A percentile compares a stretch with the other conserved stretches of the same genome.
Evolutionary conservation across 2,888 invertebrate species (phyloP).

Genomic region (Orgyia antiqua): DNA sequence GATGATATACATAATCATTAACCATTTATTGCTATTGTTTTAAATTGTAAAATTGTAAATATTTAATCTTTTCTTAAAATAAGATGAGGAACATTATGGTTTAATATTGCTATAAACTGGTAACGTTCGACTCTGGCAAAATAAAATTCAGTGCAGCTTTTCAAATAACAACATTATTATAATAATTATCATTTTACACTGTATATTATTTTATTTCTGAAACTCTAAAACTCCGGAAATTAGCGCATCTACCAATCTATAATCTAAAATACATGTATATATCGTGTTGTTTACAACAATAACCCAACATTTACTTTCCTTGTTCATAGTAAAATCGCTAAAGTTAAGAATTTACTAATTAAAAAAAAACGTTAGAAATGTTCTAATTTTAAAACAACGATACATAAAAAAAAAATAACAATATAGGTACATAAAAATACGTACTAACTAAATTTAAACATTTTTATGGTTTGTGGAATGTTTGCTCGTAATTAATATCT

Average conservation of each 20-base stretch:
- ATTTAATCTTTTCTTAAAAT: constrained; percentile 76
- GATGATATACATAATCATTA: constrained; percentile 67
- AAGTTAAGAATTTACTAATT: constrained; percentile 33
- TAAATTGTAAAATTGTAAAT: constrained; percentile 75
- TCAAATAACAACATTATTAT: constrained; percentile 72
- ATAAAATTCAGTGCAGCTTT: constrained; percentile 72
- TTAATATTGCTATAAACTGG: constrained; percentile 68
- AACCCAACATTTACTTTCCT: constrained; percentile 39
- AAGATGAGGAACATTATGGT: constrained; percentile 78
- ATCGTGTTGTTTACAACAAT: constrained; percentile 36
- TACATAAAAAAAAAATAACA: constrained; percentile 5
- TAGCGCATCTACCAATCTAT: constrained; percentile 77
- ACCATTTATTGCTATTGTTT: constrained; percentile 73
- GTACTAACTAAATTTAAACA: constrained; percentile 23
- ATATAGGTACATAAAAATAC: constrained; percentile 17
- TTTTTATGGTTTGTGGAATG: constrained; percentile 27
- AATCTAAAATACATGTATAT: constrained; percentile 58
- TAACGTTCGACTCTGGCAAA: constrained; percentile 68
- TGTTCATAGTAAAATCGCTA: constrained; percentile 44
- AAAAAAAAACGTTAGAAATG: constrained; percentile 9
- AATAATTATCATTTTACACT: constrained; percentile 33
- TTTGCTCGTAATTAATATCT: too few relatives aligned
- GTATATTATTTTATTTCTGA: constrained; percentile 46
- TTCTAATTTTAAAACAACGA: constrained; percentile 12
- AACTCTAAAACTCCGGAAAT: constrained; percentile 65